Conservation (phyloP, 1,140 invertebrate species). For the Bombus sibiricus region DNA sequence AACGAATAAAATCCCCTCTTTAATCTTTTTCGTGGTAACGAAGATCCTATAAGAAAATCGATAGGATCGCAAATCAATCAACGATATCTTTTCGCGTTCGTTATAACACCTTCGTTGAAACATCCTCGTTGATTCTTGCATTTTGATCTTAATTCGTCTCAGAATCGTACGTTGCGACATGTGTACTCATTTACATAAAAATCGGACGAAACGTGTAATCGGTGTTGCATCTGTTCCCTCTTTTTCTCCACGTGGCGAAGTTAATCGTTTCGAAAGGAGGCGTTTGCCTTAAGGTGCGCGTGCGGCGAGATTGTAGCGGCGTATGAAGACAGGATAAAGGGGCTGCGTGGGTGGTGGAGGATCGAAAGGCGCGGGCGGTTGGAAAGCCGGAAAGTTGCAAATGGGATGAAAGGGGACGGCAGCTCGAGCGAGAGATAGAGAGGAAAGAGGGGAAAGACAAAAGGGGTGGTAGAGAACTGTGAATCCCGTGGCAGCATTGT, state of each 20-base stretch:
- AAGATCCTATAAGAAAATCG: too few species aligned
- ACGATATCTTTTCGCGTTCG: too few species aligned
- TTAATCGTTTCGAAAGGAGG: conserved; percentile 58
- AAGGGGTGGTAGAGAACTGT: conserved; percentile 71
- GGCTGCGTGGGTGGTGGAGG: conserved; percentile 3
- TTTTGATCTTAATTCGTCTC: too few species aligned
- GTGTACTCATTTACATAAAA: neutral
- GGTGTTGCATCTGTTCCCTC: too few species aligned
- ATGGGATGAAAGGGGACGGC: conserved; percentile 68
- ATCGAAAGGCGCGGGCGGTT: conserved; percentile 19
- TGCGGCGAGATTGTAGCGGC: conserved; percentile 42
- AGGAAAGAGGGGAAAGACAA: conserved; percentile 69
- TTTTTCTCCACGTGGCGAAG: neutral
- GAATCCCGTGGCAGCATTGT: conserved; percentile 73
- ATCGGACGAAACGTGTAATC: too few species aligned
- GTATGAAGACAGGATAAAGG: conserved; percentile 56
- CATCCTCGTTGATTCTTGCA: too few species aligned
- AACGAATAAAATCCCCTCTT: too few species aligned
- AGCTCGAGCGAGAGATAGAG: conserved; percentile 62
- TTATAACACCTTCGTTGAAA: too few species aligned
- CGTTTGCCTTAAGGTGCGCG: conserved; percentile 50
- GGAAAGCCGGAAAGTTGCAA: conserved; percentile 69
- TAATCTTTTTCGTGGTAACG: too few species aligned
- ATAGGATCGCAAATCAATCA: too few species aligned
- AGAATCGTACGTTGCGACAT: too few species aligned